Percentiles rank a stretch among this genome's conserved stretches.
These are phyloP conservation scores for Choreutis nemorana DNA, from an alignment of 2,888 invertebrate species.

Conservation along the genomic window DNA sequence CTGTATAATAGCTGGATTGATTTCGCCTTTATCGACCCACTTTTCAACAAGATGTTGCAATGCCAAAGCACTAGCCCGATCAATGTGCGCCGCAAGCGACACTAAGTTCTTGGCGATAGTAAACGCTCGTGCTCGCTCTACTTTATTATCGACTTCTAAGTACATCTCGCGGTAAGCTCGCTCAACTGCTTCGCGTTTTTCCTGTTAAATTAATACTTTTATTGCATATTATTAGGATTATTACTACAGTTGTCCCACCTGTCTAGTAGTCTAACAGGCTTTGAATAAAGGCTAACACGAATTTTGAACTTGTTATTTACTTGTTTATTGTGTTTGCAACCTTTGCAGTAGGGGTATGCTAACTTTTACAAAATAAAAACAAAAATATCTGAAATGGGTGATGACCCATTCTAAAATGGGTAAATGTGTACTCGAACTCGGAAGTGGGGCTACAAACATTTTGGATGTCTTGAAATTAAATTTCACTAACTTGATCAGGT, in stretches of 20 bases:
- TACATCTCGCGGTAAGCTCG: constrained; percentile 80
- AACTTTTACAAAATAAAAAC: neutral
- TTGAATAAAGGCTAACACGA: too few relatives aligned
- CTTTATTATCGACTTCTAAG: constrained; percentile 57
- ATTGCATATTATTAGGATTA: too few relatives aligned
- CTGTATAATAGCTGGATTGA: constrained; percentile 51
- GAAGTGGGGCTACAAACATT: too few relatives aligned
- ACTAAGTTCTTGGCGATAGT: constrained; percentile 35
- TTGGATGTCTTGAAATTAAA: constrained; percentile 2
- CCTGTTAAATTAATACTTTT: too few relatives aligned
- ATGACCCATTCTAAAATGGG: too few relatives aligned
- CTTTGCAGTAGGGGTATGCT: too few relatives aligned
- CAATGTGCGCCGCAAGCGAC: constrained; percentile 28
- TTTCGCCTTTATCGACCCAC: constrained; percentile 50
- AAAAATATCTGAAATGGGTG: too few relatives aligned
- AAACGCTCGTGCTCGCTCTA: constrained; percentile 53
- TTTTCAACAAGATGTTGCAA: constrained; percentile 44
- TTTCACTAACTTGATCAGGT: constrained; percentile 69
- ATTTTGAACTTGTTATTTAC: too few relatives aligned
- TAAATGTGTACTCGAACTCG: too few relatives aligned
- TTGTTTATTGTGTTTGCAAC: too few relatives aligned
- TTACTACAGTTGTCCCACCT: too few relatives aligned
- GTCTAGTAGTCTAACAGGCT: too few relatives aligned
- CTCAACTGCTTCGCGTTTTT: constrained; percentile 75
- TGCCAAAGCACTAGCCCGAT: constrained; percentile 49